Base-by-base conservation (phyloP, 2,888 invertebrate genomes). In the Acronicta alni region DNA sequence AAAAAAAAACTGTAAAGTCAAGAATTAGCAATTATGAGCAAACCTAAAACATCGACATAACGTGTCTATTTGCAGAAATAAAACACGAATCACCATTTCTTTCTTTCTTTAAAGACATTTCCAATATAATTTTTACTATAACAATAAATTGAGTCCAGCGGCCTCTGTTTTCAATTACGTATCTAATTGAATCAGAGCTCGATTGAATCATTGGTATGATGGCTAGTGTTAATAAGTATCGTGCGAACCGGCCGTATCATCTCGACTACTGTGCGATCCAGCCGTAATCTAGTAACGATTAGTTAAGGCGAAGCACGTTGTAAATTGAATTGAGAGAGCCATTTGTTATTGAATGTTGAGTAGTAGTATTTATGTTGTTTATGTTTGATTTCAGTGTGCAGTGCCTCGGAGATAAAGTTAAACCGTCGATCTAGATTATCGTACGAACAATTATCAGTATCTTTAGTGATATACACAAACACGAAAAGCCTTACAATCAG, bases 211-310 rank as follows among this genome's bases (percentile, higher is more conserved):
- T 51, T 47, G 42, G 59, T 72, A 66, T 76, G 79, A 82, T 81
- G 78, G 67, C 38, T 57, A 56, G 48, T 60, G 63, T 76, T 80
- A 83, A 85, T 81, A 81, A 82, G 84, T 84, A 86, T 84, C 85
- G 88, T 88, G 86, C 86, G 85, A 87, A 87, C 84, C 64, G 59
- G 42, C 67, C 65, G 78, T 68, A 81, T 75, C 80, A 80, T 82
- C 77, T 68, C 77, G 78, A 80, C 72, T 67, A 49, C 53, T 63
- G 75, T 65, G 78, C 79, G 78, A 79, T 80, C 79, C 71, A 69
- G 62, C 59, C 68, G 81, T 81, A 87, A 87, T 86, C 83, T 85
- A 87, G 86, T 85, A 85, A 83, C 75, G 67, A 75, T 77, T 60
- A 48, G 61, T 89, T 89, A 89, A 89, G 88, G 84, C 42, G 68